These are phyloP conservation scores for Achlya flavicornis DNA, from an alignment of 2,888 invertebrate genomes.

Conservation along the genomic window DNA sequence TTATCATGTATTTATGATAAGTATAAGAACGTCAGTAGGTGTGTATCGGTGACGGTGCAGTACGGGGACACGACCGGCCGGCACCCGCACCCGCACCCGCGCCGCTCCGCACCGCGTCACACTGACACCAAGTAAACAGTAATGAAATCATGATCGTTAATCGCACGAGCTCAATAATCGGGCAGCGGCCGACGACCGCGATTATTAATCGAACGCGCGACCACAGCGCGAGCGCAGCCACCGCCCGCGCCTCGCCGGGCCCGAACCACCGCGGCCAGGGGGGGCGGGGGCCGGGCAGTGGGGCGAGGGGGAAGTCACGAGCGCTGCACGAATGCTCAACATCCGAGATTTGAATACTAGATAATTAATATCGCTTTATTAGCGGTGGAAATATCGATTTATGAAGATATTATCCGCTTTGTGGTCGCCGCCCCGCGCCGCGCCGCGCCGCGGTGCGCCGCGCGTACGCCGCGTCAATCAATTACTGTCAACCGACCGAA, in stretches of 20 bases:
- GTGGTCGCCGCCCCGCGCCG: conserved; percentile 58
- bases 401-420: conserved; percentile 77
- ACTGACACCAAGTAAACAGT: conserved; percentile 31
- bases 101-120: not conserved
- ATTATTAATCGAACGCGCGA: conserved; percentile 35
- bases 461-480: conserved; percentile 19
- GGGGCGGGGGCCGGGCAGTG: conserved; percentile 28
- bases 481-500: no score
- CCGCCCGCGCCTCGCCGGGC: no score
- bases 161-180: conserved; percentile 58
- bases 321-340: conserved; percentile 66
- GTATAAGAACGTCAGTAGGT: no score
- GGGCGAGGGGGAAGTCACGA: conserved; percentile 58
- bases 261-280: no score
- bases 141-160: conserved; percentile 65
- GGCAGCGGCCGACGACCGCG: conserved; percentile 47
- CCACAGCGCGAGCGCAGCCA: not conserved
- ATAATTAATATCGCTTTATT: conserved; percentile 84
- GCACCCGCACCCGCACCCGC: no score
- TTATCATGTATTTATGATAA: no score
- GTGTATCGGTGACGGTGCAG: no score
- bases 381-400: conserved; percentile 78
- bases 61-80: no score
- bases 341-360: conserved; percentile 81
- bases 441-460: no score